These are phyloP conservation scores for Alces alces DNA, from an alignment of 2,113 vertebrate genomes.

Conservation along the genomic window DNA sequence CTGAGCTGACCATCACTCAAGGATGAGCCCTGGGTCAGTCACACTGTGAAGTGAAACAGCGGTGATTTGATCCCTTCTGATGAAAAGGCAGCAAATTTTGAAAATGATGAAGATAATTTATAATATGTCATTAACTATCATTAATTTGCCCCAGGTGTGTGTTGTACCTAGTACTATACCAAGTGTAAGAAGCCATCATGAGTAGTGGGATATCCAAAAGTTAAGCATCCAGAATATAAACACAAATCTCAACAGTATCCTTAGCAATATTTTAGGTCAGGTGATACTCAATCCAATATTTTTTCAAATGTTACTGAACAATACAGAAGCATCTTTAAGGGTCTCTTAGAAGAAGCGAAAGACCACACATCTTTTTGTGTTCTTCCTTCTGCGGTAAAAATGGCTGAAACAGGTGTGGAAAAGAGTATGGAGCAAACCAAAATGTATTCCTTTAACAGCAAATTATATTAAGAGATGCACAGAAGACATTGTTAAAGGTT, in stretches of 20 bases:
- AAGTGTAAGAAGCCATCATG: neutral
- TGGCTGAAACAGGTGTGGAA: neutral
- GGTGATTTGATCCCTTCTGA: neutral
- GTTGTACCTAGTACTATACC: neutral
- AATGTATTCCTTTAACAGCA: neutral
- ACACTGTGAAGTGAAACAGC: neutral
- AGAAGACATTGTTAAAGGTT: neutral
- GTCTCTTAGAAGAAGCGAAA: neutral
- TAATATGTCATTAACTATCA: neutral
- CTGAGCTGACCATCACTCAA: neutral
- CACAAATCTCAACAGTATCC: neutral
- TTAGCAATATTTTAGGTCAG: neutral
- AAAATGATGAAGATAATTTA: neutral
- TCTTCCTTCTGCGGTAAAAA: neutral
- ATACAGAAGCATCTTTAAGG: neutral
- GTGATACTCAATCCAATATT: neutral
- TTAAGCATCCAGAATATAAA: neutral
- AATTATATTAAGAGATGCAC: neutral
- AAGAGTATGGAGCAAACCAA: neutral
- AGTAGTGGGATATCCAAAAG: neutral
- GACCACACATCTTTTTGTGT: neutral
- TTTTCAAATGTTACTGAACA: neutral
- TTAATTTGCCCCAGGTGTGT: neutral
- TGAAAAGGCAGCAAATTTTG: neutral
- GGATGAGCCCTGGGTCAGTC: rapidly evolving